Evolutionary conservation across 2,888 invertebrate genomes (phyloP).

Genomic region (Thymelicus sylvestris): DNA sequence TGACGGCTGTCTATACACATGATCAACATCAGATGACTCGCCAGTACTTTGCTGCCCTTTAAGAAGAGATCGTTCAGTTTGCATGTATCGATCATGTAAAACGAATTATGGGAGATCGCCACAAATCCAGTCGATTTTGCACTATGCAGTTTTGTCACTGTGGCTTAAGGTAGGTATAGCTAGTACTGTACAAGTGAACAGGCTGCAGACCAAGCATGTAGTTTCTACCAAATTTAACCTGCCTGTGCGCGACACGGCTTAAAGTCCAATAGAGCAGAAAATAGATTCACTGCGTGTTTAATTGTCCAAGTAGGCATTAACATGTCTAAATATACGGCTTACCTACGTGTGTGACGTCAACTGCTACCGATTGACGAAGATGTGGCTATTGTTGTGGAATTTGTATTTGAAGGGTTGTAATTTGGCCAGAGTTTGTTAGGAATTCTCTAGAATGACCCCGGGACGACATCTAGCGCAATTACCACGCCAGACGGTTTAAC

Average conservation of each 20-base stretch:
- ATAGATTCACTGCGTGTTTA: constrained; percentile 8
- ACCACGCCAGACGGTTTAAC: no score
- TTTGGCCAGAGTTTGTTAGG: neutral
- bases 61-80: no score
- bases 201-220: neutral
- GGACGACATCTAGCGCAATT: no score
- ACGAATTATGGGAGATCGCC: neutral
- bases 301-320: constrained; percentile 5
- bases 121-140: neutral
- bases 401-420: neutral
- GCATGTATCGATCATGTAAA: no score
- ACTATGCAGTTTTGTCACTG: neutral
- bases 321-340: constrained; percentile 4
- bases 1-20: no score
- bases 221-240: constrained; percentile 1
- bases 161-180: neutral
- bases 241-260: neutral
- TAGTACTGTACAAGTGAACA: neutral
- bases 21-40: no score
- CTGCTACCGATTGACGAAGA: neutral
- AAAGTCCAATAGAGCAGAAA: neutral
- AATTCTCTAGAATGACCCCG: no score
- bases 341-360: neutral
- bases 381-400: constrained; percentile 1
- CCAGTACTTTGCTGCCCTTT: no score